Evolutionary conservation across 2,797 vertebrate species (phyloP), one percentile per base, ranked within the genome.

Genomic region (Ibycter americanus): DNA sequence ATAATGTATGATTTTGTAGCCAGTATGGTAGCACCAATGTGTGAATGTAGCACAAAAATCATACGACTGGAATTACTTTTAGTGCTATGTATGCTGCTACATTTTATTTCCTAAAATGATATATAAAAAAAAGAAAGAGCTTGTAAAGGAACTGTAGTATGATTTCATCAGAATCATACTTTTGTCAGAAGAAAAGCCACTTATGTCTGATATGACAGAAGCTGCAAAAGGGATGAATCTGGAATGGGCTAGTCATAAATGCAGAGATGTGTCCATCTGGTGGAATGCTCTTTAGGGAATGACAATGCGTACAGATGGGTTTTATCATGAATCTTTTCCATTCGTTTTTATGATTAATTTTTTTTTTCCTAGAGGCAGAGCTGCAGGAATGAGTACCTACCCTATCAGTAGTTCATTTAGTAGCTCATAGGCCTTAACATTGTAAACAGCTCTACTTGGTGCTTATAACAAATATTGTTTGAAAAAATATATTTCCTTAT

Each of bases 291-390:
- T 87, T 80, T 61, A 72, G 29, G 38, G 32, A 66, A 58, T 18
- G 20, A 8, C 12, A 58, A 9, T 1, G 2, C 25, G 5, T 55
- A 55, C 16, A 38, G 9, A 31, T 14, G 5, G 1, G 19, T 56
- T 70, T 58, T 36, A 11, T 82, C 31, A 83, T 11, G 47, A 54
- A 62, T 36, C 2, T 51, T 76, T 79, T 54, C 34, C 5, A 8
- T 38, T 77, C 2, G 1, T 9, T 80, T 79, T 79, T 79, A 12
- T 59, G 12, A 6, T 58, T 36, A 27, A 17, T 4, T 7, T 26
- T 20, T 49, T 47, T 31, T 44, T 46, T 11, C 10, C 32, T 74
- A 49, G 12, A 71, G 67, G 6, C 23, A 58, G 9, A 56, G 12
- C 15, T 74, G 18, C 62, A 54, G 31, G 20, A 19, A 12, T 59